These are phyloP conservation scores for Harpegnathos saltator DNA, from an alignment of 1,140 invertebrate species.

Conservation along the genomic window DNA sequence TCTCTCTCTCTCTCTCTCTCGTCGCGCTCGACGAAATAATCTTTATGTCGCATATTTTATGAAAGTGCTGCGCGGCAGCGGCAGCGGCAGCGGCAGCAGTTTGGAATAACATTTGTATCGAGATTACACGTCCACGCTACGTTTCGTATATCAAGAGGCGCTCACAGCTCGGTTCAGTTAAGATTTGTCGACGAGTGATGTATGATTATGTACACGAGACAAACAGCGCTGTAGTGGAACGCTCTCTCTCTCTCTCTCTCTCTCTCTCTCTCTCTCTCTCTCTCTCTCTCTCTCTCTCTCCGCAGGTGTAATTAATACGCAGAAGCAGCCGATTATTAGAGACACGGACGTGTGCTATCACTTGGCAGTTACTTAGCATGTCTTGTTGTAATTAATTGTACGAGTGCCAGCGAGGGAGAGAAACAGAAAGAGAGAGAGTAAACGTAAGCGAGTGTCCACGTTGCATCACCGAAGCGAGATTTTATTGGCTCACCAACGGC, in stretches of 20 bases:
- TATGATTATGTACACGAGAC: neutral
- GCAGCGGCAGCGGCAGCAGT: too few relatives aligned
- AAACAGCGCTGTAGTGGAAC: slow-evolving; percentile 1
- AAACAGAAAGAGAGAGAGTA: neutral
- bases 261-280: too few relatives aligned
- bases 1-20: too few relatives aligned
- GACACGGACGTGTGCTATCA: slow-evolving; percentile 23
- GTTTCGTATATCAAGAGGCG: neutral
- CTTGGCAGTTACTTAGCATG: slow-evolving; percentile 31
- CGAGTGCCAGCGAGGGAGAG: neutral
- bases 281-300: neutral
- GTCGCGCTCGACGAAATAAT: neutral
- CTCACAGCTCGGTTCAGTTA: too few relatives aligned
- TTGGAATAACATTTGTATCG: neutral
- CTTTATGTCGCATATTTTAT: neutral
- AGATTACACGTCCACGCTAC: neutral
- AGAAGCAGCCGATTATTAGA: slow-evolving; percentile 19
- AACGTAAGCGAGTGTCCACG: neutral
- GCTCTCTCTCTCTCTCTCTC: too few relatives aligned
- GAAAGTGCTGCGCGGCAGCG: neutral
- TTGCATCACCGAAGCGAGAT: neutral
- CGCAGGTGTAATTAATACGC: neutral
- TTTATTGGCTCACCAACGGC: neutral
- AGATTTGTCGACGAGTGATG: neutral
- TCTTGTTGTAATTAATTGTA: slow-evolving; percentile 45